Evolutionary conservation across 2,888 invertebrate genomes (phyloP), one percentile per base, ranked within the genome.

Genomic region (Orgyia antiqua): DNA sequence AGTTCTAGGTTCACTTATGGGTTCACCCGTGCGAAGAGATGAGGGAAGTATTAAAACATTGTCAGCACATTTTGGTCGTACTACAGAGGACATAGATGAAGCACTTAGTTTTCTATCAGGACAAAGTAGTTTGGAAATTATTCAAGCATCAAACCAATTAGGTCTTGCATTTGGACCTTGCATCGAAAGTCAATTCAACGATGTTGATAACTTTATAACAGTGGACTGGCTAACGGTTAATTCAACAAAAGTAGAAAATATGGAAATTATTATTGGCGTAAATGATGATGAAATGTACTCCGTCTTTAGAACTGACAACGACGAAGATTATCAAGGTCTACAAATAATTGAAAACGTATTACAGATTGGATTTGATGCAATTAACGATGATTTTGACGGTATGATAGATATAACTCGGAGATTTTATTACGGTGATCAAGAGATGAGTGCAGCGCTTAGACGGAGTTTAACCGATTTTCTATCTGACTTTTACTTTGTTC

Each of bases 181-280:
- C 27, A 51, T 67, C 1, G 74, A 76, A 43, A 50, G 52, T 27
- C 33, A 52, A 21, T 65, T 68, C 24, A 51, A 63, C 2, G 39
- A 39, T n/a, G 56, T 63, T 2, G 61, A 67, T 18, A 44, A 45
- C 3, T 59, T 74, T 33, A 39, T 73, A 13, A 44, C 56, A 5
- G 48, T 56, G n/a, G 45, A 54, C 36, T 65, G 69, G 34, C 31
- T 61, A 2, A 54, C 56, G 28, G 36, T 55, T n/a, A 17, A 46
- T 7, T 29, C 56, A 1, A 48, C 60, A 0, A 70, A 64, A 53
- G 58, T 50, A 0, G 56, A 39, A 26, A 42, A 51, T 15, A 44
- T 65, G 4, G 45, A 61, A 2, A 39, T 73, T 10, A 34, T 76
- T 10, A 40, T 66, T 2, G 76, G 75, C 1, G 70, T 62, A 30